Evolutionary conservation across 2,888 invertebrate species (phyloP).

Genomic region (Labia minor): DNA sequence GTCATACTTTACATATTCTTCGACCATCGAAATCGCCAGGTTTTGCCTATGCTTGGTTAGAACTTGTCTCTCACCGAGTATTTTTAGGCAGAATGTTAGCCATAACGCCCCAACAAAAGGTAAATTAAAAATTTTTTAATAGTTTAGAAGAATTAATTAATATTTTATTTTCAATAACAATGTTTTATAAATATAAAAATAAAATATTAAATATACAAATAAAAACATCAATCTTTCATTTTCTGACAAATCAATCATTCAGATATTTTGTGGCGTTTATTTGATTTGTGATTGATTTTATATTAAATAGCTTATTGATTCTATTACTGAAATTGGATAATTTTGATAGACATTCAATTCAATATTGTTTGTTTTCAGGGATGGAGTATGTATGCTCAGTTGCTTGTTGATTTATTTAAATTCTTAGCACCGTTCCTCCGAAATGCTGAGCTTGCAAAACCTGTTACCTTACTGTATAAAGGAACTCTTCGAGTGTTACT

Average conservation of each 20-base stretch:
- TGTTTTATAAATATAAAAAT: neutral
- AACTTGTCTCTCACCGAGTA: slow-evolving; percentile 90
- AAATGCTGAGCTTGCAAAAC: slow-evolving; percentile 90
- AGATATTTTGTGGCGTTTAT: too few relatives aligned
- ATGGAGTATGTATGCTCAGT: slow-evolving; percentile 95
- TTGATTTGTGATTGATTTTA: too few relatives aligned
- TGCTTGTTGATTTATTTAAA: slow-evolving; percentile 90
- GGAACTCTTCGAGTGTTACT: slow-evolving; percentile 89
- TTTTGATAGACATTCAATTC: too few relatives aligned
- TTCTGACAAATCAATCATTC: too few relatives aligned
- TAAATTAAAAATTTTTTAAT: slow-evolving; percentile 30
- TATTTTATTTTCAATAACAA: neutral
- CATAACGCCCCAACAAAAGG: slow-evolving; percentile 80
- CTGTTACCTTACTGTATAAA: slow-evolving; percentile 88
- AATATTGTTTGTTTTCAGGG: slow-evolving; percentile 53
- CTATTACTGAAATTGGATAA: too few relatives aligned
- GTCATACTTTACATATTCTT: slow-evolving; percentile 87
- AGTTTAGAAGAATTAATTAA: neutral
- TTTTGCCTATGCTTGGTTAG: slow-evolving; percentile 97
- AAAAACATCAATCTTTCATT: too few relatives aligned
- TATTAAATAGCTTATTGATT: too few relatives aligned
- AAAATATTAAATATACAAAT: neutral
- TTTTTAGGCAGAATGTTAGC: slow-evolving; percentile 91
- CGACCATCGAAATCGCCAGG: slow-evolving; percentile 88
- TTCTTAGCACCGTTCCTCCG: slow-evolving; percentile 93